Conservation (phyloP, 2,113 vertebrate species). For the Gavialis gangeticus region DNA sequence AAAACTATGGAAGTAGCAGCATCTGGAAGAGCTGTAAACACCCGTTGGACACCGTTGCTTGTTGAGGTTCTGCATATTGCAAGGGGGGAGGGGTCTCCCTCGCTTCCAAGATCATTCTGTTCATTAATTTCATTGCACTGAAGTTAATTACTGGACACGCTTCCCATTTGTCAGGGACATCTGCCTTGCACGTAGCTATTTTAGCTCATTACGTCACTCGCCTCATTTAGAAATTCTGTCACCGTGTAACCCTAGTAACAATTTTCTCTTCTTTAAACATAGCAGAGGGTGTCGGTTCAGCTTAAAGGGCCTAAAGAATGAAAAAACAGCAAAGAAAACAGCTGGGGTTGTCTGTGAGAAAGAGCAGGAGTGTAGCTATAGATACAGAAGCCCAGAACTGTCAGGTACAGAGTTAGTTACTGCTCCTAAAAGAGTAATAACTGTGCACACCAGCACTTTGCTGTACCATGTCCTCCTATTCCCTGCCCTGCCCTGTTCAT, state of each 20-base stretch:
- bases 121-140: not conserved
- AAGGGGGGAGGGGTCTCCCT: not conserved
- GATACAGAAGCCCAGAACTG: not conserved
- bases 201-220: not conserved
- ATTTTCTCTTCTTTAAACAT: not conserved
- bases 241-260: not conserved
- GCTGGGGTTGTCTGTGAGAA: not conserved
- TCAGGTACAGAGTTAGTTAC: not conserved
- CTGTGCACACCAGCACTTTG: not conserved
- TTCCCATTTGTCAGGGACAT: accelerated
- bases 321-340: not conserved
- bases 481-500: not conserved
- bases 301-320: not conserved
- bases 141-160: not conserved
- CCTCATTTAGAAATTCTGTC: not conserved
- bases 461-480: not conserved
- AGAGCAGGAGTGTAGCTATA: not conserved
- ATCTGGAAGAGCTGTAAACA: not conserved
- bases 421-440: not conserved
- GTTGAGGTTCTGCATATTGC: not conserved
- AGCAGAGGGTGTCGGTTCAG: not conserved
- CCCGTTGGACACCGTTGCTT: accelerated
- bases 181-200: not conserved
- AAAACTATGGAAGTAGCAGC: not conserved
- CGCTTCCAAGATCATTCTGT: not conserved